Percentiles rank a stretch among this genome's conserved stretches.
These are phyloP conservation scores for Coenonympha glycerion DNA, from an alignment of 2,888 invertebrate genomes.

Conservation along the genomic window DNA sequence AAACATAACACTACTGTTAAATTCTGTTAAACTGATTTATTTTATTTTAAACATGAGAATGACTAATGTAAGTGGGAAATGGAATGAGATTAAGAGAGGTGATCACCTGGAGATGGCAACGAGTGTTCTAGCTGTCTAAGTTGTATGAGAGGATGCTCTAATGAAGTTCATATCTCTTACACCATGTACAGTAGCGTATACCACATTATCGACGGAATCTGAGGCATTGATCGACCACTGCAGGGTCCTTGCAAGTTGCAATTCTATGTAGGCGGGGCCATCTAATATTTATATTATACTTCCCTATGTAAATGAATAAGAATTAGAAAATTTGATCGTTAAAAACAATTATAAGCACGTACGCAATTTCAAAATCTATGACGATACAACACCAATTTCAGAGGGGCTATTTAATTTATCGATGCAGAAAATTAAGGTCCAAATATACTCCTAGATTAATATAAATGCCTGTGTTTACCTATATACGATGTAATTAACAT, in stretches of 20 bases:
- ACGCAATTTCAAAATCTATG: conserved; percentile 53
- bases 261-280: conserved; percentile 67
- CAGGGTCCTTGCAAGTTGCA: conserved; percentile 58
- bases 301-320: conserved; percentile 60
- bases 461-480: conserved; percentile 44
- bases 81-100: conserved; percentile 19
- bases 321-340: conserved; percentile 51
- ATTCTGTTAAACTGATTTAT: conserved; percentile 9
- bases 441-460: conserved; percentile 65
- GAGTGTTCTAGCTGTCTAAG: conserved; percentile 23
- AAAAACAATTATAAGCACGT: conserved; percentile 54
- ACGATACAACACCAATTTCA: conserved; percentile 71
- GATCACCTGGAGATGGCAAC: conserved; percentile 22
- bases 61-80: conserved; percentile 21
- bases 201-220: conserved; percentile 55
- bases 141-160: conserved; percentile 21
- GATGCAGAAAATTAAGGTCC: conserved; percentile 66
- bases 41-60: conserved; percentile 20
- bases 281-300: conserved; percentile 58
- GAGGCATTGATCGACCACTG: conserved; percentile 60
- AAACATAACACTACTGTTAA: conserved; percentile 19
- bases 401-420: conserved; percentile 57
- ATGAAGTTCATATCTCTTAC: conserved; percentile 27
- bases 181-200: conserved; percentile 43
- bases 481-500: conserved; percentile 35